Evolutionary conservation across 2,113 vertebrate species (phyloP).

Genomic region (Petrocephalus microphthalmus): DNA sequence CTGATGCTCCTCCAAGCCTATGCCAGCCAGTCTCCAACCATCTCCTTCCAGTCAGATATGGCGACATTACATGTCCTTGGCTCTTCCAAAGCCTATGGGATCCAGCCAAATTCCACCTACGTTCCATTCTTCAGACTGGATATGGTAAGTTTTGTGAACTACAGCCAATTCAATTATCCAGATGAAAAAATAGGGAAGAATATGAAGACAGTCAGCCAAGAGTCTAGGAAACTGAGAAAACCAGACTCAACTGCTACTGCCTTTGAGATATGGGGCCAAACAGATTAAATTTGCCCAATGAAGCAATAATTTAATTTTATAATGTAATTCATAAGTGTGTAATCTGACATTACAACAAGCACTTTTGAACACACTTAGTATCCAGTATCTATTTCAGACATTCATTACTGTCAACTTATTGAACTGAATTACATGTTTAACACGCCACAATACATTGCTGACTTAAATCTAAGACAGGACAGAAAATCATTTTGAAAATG

Average conservation of each 20-base stretch:
- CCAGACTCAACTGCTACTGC: neutral
- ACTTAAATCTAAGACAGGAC: neutral
- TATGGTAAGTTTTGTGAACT: conserved; percentile 24
- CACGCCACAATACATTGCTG: neutral
- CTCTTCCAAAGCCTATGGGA: conserved; percentile 41
- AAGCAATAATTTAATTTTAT: neutral
- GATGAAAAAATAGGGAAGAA: neutral
- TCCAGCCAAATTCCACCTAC: conserved; percentile 35
- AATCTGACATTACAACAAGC: neutral
- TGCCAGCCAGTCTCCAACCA: conserved; percentile 39
- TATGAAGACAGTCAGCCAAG: neutral
- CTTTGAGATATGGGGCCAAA: neutral
- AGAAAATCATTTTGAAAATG: neutral
- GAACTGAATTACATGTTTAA: neutral
- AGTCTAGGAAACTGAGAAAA: neutral
- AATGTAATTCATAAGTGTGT: neutral
- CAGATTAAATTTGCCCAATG: neutral
- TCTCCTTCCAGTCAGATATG: conserved; percentile 46
- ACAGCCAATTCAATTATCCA: neutral
- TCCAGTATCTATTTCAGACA: neutral
- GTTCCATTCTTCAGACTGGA: conserved; percentile 36
- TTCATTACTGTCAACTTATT: neutral
- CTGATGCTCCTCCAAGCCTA: conserved; percentile 50
- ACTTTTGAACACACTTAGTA: neutral
- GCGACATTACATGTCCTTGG: conserved; percentile 11